Evolutionary conservation across 2,888 invertebrate genomes (phyloP).

Genomic region (Papilio protenor): DNA sequence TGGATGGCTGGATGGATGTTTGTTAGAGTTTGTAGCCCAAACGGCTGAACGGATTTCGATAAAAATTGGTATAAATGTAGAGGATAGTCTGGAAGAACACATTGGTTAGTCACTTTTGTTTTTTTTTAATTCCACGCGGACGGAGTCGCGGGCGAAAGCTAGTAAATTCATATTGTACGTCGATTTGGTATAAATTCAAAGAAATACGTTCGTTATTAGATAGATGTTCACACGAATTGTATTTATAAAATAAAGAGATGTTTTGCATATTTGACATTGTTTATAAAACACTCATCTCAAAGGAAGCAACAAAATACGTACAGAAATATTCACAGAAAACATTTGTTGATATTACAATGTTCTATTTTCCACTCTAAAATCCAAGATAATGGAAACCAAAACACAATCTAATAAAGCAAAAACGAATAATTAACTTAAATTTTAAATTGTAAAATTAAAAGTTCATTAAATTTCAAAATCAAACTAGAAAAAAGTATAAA

Average conservation of each 20-base stretch:
- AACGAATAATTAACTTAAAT: no score
- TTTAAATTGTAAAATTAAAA: background rate
- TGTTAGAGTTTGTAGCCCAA: no score
- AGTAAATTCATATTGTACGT: no score
- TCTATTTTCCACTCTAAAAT: background rate
- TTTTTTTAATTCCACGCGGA: no score
- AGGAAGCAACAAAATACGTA: conserved; percentile 6
- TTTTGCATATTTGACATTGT: conserved; percentile 20
- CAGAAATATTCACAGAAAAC: background rate
- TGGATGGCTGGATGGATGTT: no score
- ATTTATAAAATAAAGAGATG: conserved; percentile 6
- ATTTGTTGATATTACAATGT: background rate
- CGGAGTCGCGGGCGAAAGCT: no score
- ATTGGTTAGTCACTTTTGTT: no score
- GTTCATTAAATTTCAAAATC: background rate
- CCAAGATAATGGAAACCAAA: background rate
- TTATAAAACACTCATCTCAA: conserved; percentile 21
- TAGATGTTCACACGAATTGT: conserved; percentile 14
- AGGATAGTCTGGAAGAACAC: no score
- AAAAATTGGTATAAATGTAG: no score
- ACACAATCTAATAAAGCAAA: no score
- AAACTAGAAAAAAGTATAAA: background rate
- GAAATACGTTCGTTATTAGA: background rate
- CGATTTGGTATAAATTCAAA: background rate
- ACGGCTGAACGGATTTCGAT: no score